These are phyloP conservation scores for Hepsetus odoe DNA, from an alignment of 2,113 vertebrate species.

Conservation along the genomic window DNA sequence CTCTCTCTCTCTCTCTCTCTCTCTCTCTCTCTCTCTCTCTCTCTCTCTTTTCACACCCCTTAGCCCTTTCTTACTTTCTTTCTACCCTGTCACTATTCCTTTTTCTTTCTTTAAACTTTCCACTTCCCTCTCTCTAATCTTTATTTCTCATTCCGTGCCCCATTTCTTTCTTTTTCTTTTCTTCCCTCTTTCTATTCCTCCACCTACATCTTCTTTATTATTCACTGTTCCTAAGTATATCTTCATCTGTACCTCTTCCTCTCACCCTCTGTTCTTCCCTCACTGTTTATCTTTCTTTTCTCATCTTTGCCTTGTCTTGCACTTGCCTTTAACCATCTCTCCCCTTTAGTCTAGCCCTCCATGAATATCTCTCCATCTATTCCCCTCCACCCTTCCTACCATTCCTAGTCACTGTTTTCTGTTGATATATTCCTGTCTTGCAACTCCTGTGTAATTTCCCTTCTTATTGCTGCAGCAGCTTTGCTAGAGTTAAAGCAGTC, in stretches of 20 bases:
- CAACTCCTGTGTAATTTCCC: background rate
- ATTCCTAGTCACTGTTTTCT: no score
- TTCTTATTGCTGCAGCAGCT: background rate
- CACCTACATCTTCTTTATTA: no score
- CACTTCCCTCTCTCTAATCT: no score
- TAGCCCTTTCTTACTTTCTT: background rate
- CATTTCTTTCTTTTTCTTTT: no score
- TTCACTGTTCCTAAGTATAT: no score
- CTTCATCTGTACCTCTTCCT: no score
- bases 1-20: background rate
- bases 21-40: background rate
- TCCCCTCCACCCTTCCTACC: no score
- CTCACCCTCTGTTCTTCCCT: background rate
- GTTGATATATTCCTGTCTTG: no score
- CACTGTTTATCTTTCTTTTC: background rate
- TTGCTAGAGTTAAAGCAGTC: background rate
- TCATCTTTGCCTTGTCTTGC: background rate
- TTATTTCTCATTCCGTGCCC: no score
- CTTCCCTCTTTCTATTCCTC: no score
- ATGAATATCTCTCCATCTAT: no score
- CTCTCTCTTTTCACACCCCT: background rate
- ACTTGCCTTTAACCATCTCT: no score
- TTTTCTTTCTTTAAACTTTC: background rate
- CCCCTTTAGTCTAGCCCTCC: background rate
- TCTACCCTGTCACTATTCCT: background rate